Conservation (phyloP, 2,113 vertebrate genomes). For the Mixornis gularis region DNA sequence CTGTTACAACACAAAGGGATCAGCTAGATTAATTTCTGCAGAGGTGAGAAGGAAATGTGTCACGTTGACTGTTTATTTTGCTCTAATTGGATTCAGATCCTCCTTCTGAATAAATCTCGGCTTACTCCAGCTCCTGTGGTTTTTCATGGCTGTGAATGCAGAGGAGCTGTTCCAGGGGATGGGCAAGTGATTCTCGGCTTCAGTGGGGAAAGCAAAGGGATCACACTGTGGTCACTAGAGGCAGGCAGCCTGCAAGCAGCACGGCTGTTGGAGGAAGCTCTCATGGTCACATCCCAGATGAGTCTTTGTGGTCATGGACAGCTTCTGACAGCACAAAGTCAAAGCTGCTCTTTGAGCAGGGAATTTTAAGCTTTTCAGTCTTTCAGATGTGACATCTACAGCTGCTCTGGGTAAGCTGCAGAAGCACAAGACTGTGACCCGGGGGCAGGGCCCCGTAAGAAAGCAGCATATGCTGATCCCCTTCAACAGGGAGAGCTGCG, state of each 20-base stretch:
- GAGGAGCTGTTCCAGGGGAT: neutral
- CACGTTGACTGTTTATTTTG: neutral
- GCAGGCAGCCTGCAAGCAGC: neutral
- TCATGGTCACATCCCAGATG: neutral
- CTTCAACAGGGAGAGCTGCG: neutral
- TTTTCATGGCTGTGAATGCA: neutral
- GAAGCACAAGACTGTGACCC: neutral
- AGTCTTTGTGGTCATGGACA: neutral
- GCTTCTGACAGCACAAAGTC: neutral
- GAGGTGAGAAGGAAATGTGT: constrained; percentile 24
- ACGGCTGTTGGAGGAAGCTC: fast-evolving
- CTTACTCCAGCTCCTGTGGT: neutral
- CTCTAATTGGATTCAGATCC: constrained; percentile 24
- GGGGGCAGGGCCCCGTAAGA: neutral
- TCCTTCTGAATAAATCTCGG: neutral
- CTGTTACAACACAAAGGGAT: constrained; percentile 19
- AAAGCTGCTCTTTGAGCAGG: neutral
- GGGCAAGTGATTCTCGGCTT: neutral
- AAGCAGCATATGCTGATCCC: neutral
- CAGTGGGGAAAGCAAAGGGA: neutral
- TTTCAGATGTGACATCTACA: neutral
- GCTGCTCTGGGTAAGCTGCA: neutral
- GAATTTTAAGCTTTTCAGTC: neutral
- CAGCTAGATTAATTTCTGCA: constrained; percentile 16
- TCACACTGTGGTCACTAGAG: neutral